Conservation (phyloP, 2,888 invertebrate species). For the Stictocephala bisonia region DNA sequence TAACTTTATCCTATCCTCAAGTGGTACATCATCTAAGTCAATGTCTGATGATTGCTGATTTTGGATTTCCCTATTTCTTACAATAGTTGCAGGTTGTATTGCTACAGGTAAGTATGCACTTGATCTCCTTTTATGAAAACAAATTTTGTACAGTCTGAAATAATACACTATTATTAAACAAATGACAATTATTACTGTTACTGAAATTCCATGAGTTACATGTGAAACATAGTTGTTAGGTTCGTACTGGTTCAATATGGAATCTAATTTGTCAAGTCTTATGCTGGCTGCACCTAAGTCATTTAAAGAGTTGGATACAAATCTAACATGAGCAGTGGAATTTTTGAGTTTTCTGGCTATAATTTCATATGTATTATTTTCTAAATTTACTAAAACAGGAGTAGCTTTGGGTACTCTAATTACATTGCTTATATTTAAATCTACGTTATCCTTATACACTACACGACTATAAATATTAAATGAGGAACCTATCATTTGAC, state of each 20-base stretch:
- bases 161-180: not conserved
- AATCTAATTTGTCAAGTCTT: not conserved
- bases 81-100: too few relatives aligned
- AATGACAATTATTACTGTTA: not conserved
- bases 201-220: not conserved
- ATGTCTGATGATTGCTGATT: too few relatives aligned
- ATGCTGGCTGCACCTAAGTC: not conserved
- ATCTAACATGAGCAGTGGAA: slow-evolving; percentile 1
- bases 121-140: not conserved
- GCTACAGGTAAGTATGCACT: not conserved
- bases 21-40: not conserved
- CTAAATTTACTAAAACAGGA: not conserved
- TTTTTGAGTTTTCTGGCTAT: slow-evolving; percentile 4
- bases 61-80: not conserved
- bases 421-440: slow-evolving; percentile 4
- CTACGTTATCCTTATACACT: not conserved
- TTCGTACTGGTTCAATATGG: not conserved
- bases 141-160: not conserved
- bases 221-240: not conserved
- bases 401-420: not conserved
- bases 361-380: slow-evolving; percentile 2
- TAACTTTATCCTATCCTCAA: slow-evolving; percentile 6
- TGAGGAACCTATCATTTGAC: slow-evolving; percentile 10
- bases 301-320: slow-evolving; percentile 22
- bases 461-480: slow-evolving; percentile 2